Evolutionary conservation across 2,888 invertebrate genomes (phyloP).

Genomic region (Campoplex nolae): DNA sequence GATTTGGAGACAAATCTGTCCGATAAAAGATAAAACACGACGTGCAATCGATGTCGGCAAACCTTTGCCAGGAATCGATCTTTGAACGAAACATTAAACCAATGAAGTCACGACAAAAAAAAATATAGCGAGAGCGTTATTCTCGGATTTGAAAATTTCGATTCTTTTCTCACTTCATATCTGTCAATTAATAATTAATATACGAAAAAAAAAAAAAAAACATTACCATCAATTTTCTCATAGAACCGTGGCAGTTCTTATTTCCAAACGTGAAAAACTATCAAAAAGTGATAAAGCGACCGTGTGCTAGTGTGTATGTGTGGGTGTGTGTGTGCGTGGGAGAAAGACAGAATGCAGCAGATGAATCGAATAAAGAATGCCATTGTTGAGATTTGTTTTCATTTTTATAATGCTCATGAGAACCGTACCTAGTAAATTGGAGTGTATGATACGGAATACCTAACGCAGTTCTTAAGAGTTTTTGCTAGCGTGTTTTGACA

Average conservation of each 20-base stretch:
- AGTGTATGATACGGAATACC: conserved; percentile 33
- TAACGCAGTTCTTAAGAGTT: conserved; percentile 45
- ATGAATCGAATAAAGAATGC: conserved; percentile 43
- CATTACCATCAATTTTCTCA: background rate
- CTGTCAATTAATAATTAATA: background rate
- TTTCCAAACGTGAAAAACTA: too few relatives aligned
- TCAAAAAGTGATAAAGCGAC: background rate
- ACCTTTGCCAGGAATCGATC: background rate
- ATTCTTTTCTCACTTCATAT: background rate
- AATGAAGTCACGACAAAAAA: background rate
- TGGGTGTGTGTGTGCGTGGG: background rate
- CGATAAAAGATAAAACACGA: conserved; percentile 2
- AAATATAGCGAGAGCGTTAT: background rate
- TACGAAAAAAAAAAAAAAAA: background rate
- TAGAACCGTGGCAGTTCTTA: too few relatives aligned
- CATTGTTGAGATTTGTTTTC: conserved; percentile 7
- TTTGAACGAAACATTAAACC: background rate
- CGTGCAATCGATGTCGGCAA: background rate
- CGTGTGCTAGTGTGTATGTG: too few relatives aligned
- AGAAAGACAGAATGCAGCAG: conserved; percentile 1
- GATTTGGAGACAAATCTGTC: background rate
- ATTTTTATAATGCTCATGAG: too few relatives aligned
- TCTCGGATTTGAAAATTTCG: background rate
- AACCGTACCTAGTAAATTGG: conserved; percentile 21
- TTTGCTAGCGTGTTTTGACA: conserved; percentile 72